A percentile compares a stretch with the other conserved stretches of the same genome.
Conservation (phyloP, 2,888 invertebrate species). For the Conistra vaccinii region DNA sequence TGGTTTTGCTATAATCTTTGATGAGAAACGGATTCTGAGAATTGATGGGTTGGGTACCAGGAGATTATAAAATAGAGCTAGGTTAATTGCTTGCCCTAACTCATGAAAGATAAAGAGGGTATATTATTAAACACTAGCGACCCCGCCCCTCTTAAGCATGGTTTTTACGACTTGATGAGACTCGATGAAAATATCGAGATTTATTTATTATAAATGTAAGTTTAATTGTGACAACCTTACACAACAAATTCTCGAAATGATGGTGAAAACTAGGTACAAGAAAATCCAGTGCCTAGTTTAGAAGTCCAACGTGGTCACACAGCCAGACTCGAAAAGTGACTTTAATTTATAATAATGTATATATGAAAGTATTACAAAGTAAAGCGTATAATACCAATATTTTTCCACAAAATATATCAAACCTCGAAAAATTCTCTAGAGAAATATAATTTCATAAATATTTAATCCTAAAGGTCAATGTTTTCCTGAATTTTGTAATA, state of each 20-base stretch:
- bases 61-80: slow-evolving; percentile 11
- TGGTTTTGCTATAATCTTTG: slow-evolving; percentile 12
- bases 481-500: slow-evolving; percentile 35
- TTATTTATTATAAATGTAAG: not conserved
- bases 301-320: not conserved
- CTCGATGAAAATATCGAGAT: not conserved
- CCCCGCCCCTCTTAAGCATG: too few species aligned
- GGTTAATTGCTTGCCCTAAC: slow-evolving; percentile 9
- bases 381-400: not conserved
- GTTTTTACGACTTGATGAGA: not conserved
- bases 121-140: not conserved
- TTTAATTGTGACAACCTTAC: not conserved
- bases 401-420: not conserved
- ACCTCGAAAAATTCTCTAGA: not conserved
- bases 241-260: not conserved
- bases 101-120: not conserved
- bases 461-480: slow-evolving; percentile 27
- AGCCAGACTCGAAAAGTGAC: not conserved
- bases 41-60: not conserved
- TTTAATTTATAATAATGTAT: not conserved
- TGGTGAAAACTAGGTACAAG: not conserved
- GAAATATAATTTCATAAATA: slow-evolving; percentile 15
- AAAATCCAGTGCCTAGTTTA: not conserved
- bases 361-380: not conserved
- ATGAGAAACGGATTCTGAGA: not conserved